A percentile compares a stretch with the other conserved stretches of the same genome.
phyloP scores from a whole-genome alignment of 2,797 vertebrate species.

The Pteropus rufus region DNA sequence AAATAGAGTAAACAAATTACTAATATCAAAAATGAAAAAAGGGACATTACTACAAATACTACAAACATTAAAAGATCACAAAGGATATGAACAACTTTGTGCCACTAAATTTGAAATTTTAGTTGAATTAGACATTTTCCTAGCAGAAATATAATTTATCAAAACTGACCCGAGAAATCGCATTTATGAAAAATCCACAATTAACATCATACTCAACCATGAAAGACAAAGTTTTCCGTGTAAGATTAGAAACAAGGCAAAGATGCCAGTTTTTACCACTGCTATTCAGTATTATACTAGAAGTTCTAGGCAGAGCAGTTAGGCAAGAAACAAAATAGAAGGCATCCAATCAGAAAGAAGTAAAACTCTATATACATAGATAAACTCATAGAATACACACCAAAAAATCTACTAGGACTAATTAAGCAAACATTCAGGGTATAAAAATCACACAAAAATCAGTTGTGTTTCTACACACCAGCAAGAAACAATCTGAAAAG shows the following conservation, averaged over 20 bases:
- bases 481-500: background rate
- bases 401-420: background rate
- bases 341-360: background rate
- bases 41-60: background rate
- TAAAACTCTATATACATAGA: background rate
- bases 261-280: background rate
- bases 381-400: background rate
- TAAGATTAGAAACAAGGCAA: background rate
- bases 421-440: background rate
- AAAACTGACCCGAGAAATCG: background rate
- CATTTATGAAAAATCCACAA: background rate
- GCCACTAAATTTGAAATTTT: background rate
- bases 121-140: background rate
- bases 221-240: background rate
- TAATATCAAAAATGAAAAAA: background rate
- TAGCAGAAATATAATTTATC: background rate
- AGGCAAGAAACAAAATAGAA: background rate
- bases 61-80: background rate
- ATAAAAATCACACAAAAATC: background rate
- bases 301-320: background rate
- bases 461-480: background rate
- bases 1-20: background rate
- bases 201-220: background rate
- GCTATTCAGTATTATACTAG: background rate
- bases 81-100: background rate